A percentile compares a stretch with the other conserved stretches of the same genome.
Conservation (phyloP, 2,797 vertebrate genomes). For the Limosa lapponica region DNA sequence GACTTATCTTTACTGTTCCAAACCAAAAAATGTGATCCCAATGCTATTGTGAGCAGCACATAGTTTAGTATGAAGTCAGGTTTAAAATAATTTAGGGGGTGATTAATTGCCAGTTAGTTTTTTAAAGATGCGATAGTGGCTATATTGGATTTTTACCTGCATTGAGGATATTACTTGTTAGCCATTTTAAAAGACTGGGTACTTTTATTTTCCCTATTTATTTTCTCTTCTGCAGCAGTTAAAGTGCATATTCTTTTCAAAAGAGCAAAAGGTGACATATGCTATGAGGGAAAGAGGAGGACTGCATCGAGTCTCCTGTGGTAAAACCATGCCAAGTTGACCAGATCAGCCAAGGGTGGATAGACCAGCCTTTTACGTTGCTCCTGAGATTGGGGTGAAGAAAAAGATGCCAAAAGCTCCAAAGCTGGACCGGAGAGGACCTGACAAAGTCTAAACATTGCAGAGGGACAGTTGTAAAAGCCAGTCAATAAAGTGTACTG, state of each 20-base stretch:
- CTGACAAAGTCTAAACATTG: neutral
- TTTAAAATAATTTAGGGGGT: neutral
- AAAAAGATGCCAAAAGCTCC: neutral
- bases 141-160: neutral
- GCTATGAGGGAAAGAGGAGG: neutral
- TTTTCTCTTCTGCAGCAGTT: neutral
- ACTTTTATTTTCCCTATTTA: neutral
- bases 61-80: neutral
- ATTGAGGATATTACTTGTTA: neutral
- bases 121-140: neutral
- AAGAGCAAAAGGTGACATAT: neutral
- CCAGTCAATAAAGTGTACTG: accelerated
- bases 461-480: neutral
- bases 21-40: neutral
- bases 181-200: neutral
- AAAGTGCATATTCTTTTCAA: neutral
- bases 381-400: neutral
- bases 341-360: neutral
- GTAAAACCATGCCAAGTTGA: neutral
- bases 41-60: neutral
- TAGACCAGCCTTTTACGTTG: accelerated
- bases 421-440: neutral
- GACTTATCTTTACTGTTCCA: neutral
- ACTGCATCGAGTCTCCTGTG: neutral
- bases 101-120: neutral